These are phyloP conservation scores for Chloroceryle aenea DNA, from an alignment of 2,113 vertebrate genomes.

Conservation along the genomic window DNA sequence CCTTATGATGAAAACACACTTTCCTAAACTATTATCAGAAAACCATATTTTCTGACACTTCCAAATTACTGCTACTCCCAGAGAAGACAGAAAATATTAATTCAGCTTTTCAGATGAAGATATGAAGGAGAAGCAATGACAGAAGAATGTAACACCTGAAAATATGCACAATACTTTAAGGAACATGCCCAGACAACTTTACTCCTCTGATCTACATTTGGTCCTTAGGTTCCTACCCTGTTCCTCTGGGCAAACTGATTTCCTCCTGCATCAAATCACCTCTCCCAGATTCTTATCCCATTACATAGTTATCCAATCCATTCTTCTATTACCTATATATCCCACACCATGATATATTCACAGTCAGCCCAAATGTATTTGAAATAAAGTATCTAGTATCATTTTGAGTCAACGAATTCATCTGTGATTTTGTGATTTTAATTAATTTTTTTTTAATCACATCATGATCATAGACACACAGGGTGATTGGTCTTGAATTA, in stretches of 20 bases:
- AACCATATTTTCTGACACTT: not conserved
- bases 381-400: not conserved
- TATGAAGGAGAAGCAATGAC: not conserved
- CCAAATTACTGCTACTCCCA: not conserved
- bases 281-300: not conserved
- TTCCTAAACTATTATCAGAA: not conserved
- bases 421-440: not conserved
- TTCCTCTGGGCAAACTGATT: not conserved
- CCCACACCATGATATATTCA: accelerated
- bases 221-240: not conserved
- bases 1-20: not conserved
- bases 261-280: not conserved
- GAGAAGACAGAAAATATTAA: not conserved
- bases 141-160: not conserved
- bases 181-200: not conserved
- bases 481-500: not conserved
- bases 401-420: not conserved
- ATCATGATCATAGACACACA: not conserved
- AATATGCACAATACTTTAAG: not conserved
- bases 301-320: not conserved
- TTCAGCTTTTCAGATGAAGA: not conserved
- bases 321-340: not conserved
- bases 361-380: not conserved
- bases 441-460: not conserved
- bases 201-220: not conserved